These are phyloP conservation scores for Athene noctua DNA, from an alignment of 2,113 vertebrate genomes.

Conservation along the genomic window DNA sequence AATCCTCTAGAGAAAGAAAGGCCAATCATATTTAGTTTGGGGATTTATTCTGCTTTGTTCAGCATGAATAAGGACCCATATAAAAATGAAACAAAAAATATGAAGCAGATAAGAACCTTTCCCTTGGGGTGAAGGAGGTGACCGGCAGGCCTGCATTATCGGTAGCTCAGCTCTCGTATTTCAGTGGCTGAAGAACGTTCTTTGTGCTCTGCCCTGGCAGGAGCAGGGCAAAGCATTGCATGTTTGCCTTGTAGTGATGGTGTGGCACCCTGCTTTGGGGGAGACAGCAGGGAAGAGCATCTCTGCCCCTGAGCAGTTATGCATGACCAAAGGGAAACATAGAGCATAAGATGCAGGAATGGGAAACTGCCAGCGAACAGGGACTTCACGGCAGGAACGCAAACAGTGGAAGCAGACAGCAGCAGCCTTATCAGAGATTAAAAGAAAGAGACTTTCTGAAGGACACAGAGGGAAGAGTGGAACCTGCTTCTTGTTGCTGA, in stretches of 20 bases:
- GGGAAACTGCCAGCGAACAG: accelerated
- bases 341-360: not conserved
- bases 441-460: not conserved
- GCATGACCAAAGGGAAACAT: accelerated
- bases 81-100: not conserved
- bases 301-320: not conserved
- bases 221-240: not conserved
- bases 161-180: not conserved
- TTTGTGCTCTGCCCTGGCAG: not conserved
- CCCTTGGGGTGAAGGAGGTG: not conserved
- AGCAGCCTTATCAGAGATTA: not conserved
- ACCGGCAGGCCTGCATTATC: not conserved
- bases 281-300: accelerated
- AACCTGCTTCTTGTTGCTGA: not conserved
- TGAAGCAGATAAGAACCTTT: not conserved
- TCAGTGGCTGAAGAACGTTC: not conserved
- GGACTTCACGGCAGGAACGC: not conserved
- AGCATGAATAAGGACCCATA: not conserved
- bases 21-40: not conserved
- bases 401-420: not conserved
- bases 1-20: not conserved
- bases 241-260: not conserved
- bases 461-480: accelerated
- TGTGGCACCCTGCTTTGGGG: not conserved
- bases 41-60: not conserved